Evolutionary conservation across 2,888 invertebrate genomes (phyloP), one percentile per base, ranked within the genome.

Genomic region (Morpho deidamia): DNA sequence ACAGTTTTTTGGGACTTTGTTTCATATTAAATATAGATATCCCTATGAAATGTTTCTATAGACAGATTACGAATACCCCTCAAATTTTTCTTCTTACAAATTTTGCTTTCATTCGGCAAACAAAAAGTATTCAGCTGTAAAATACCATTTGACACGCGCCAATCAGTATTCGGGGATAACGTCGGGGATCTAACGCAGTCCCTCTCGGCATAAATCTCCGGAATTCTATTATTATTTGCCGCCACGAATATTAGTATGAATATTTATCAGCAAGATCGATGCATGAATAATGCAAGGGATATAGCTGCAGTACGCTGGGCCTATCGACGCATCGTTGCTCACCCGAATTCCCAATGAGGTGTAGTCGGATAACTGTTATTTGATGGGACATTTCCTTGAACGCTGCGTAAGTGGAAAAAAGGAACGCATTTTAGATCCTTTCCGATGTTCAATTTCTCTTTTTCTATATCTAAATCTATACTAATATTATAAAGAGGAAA

Each of bases 321-420:
- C 48, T 56, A 51, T 56, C 70, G 67, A 66, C 69, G 66, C 63
- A 65, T 67, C 68, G 65, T 60, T 54, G 66, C 62, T 60, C 48
- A 63, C 41, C 56, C 60, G 60, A 62, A 60, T 63, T 62, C 55
- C 55, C 55, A 61, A 63, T 59, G 58, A 59, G 50, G 23, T 51
- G 53, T 61, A 48, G 58, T 51, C 10, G 49, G 44, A 49, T 59
- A 59, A 60, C 60, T 50, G 58, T 56, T 44, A 53, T 46, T 55
- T 53, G 56, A 56, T 58, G 42, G 51, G 51, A 39, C 44, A 51
- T 56, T 53, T 59, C 59, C 59, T 53, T 11, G 38, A 37, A 53
- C 53, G 37, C 34, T 12, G 44, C 40, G 14, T 53, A 23, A 47
- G 47, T 44, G 47, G 52, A 52, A 56, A 53, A 53, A 55, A 46